Evolutionary conservation across 2,888 invertebrate species (phyloP), one percentile per base, ranked within the genome.

Genomic region (Drosophila acutilabella): DNA sequence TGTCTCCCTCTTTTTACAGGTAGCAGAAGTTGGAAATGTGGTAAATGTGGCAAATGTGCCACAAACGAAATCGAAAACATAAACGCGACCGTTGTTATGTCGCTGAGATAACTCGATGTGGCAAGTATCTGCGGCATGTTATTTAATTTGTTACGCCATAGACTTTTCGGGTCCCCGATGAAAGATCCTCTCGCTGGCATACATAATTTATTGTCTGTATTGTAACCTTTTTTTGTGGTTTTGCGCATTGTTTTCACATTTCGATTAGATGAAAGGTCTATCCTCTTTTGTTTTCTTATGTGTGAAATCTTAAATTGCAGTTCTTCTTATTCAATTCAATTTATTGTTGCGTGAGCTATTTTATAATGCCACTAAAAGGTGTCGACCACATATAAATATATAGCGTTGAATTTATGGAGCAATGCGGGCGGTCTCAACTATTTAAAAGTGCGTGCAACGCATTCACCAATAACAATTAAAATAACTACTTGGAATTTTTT

Each of bases 221-320:
- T 11, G 58, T 4, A 58, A 65, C 64, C 71, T 57, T 68, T 48
- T 36, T 36, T 60, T 87, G 78, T 74, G 88, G 83, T 66, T 83
- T 78, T 58, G 65, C 79, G 61, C 76, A 80, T 85, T 76, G 83
- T 80, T 76, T 76, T 73, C 64, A 74, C 71, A 77, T 78, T 56
- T 77, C 75, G 77, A 77, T 77, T 77, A 71, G 71, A 52, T 61
- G 58, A 81, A 87, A 81, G 81, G 87, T 36, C 11, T 36, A 5
- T 13, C n/a, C 10, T 23, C 10, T 18, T 8, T 42, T 30, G 8
- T 14, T 1, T 10, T 7, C 5, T 11, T 53, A n/a, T 86, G 86
- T 83, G 84, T 82, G 81, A 86, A 81, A 81, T 80, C 83, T 86
- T 83, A 83, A 81, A 86, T 85, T 86, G 86, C 81, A 80, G 61